phyloP scores from a whole-genome alignment of 1,140 invertebrate species.

The Dinoponera quadriceps region DNA sequence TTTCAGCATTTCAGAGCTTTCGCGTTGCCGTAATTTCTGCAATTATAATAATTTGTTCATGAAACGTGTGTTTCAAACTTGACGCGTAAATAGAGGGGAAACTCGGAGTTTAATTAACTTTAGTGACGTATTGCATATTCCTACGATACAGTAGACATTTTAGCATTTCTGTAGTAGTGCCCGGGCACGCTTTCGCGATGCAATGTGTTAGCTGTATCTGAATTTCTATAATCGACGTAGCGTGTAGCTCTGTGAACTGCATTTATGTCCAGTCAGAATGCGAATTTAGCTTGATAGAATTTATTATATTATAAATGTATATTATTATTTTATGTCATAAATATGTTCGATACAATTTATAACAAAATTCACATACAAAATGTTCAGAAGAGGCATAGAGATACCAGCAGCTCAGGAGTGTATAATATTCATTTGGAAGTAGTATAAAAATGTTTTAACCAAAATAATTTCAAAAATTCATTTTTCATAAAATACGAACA shows the following conservation, averaged over 20 bases:
- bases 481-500: too few relatives aligned
- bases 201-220: neutral
- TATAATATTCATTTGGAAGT: too few relatives aligned
- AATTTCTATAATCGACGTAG: neutral
- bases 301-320: too few relatives aligned
- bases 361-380: too few relatives aligned
- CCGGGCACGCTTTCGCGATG: neutral
- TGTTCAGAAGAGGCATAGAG: too few relatives aligned
- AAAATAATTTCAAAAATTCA: too few relatives aligned
- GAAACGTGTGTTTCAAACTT: constrained; percentile 12
- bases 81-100: constrained; percentile 17
- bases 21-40: constrained; percentile 4
- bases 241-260: neutral
- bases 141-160: neutral
- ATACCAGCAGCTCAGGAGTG: too few relatives aligned
- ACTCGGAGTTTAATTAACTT: constrained; percentile 52
- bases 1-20: neutral
- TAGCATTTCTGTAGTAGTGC: neutral
- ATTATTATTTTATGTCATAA: too few relatives aligned
- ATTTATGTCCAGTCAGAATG: neutral
- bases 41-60: constrained; percentile 16
- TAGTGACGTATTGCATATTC: constrained; percentile 32
- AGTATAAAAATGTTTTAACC: too few relatives aligned
- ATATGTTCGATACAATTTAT: too few relatives aligned
- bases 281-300: neutral